phyloP scores from a whole-genome alignment of 2,113 vertebrate species.

The Malurus alboscapulatus region DNA sequence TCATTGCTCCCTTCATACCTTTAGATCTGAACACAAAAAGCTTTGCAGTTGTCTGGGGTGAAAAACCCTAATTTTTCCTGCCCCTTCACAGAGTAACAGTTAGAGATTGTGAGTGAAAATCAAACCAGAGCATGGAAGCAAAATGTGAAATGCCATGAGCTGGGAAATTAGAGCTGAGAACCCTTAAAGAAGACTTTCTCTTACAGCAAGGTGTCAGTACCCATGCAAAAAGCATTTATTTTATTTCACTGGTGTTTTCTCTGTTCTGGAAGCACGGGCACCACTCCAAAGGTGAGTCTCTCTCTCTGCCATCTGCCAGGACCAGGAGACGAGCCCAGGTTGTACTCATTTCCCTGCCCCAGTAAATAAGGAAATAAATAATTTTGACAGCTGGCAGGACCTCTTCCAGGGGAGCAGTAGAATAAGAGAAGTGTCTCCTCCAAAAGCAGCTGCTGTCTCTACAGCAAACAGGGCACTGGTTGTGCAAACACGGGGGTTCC shows the following conservation, averaged over 20 bases:
- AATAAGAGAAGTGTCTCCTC: neutral
- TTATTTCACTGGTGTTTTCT: neutral
- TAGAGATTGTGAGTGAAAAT: neutral
- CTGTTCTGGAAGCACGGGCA: neutral
- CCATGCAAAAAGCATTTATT: neutral
- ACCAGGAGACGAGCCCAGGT: neutral
- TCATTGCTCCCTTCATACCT: neutral
- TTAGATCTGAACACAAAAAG: neutral
- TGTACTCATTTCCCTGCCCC: neutral
- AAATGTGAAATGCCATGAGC: neutral
- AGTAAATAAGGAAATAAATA: neutral
- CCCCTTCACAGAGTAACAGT: neutral
- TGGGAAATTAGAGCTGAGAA: neutral
- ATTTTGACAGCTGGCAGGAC: neutral
- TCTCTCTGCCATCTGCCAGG: neutral
- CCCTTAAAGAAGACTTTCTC: neutral
- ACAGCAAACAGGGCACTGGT: neutral
- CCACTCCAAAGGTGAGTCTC: neutral
- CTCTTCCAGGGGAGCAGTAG: neutral
- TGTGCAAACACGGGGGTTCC: neutral
- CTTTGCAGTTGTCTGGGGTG: neutral
- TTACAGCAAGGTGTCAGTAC: neutral
- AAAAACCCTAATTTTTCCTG: neutral
- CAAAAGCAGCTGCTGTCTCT: neutral
- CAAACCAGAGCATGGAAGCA: neutral